phyloP scores from a whole-genome alignment of 2,797 vertebrate genomes.

The Enteromius fasciolatus region DNA sequence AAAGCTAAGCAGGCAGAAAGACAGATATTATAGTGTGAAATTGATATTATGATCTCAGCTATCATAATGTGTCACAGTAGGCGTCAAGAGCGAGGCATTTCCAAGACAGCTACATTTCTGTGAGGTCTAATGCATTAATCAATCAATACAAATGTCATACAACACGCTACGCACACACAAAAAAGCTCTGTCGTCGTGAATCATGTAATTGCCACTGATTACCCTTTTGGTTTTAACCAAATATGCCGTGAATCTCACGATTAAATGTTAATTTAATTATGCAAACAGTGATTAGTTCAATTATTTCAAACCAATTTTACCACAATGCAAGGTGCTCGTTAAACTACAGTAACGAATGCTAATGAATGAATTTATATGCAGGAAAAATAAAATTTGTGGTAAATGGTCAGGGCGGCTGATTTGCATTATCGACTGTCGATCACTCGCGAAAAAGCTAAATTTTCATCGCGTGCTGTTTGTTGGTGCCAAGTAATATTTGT shows the following conservation, averaged over 20 bases:
- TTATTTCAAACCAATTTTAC: slow-evolving; percentile 15
- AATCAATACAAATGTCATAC: slow-evolving; percentile 35
- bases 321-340: slow-evolving; percentile 29
- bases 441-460: slow-evolving; percentile 51
- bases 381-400: neutral
- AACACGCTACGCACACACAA: neutral
- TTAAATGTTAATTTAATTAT: slow-evolving; percentile 42
- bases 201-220: slow-evolving; percentile 28
- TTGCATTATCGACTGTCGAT: slow-evolving; percentile 63
- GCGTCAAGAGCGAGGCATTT: slow-evolving; percentile 14
- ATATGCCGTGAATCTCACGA: slow-evolving; percentile 32
- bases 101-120: slow-evolving; percentile 28
- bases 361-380: slow-evolving; percentile 24
- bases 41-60: slow-evolving; percentile 21
- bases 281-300: slow-evolving; percentile 37
- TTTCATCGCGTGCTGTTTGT: slow-evolving; percentile 62
- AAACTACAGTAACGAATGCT: slow-evolving; percentile 24
- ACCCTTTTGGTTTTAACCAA: slow-evolving; percentile 23
- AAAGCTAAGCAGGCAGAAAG: slow-evolving; percentile 39
- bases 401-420: slow-evolving; percentile 28
- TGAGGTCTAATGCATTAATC: slow-evolving; percentile 27
- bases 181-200: neutral
- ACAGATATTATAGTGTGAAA: slow-evolving; percentile 19
- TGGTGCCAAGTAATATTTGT: slow-evolving; percentile 58
- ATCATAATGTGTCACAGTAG: slow-evolving; percentile 8